Conservation (phyloP, 1,140 invertebrate species). For the Atta texana region DNA sequence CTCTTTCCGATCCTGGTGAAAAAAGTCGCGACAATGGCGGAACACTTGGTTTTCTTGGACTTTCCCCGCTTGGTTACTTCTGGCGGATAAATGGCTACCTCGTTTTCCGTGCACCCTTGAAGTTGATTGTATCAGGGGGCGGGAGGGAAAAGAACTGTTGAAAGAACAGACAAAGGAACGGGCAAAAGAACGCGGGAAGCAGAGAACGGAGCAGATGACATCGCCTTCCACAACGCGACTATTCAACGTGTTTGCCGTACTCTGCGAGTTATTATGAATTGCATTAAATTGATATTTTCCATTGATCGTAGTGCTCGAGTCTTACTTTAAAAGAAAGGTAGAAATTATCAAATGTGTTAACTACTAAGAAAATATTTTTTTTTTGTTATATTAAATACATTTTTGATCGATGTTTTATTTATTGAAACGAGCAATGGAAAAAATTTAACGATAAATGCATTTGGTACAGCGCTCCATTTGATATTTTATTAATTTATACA, state of each 20-base stretch:
- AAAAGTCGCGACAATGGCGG: constrained; percentile 71
- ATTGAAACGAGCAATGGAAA: neutral
- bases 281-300: constrained; percentile 41
- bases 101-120: constrained; percentile 73
- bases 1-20: constrained; percentile 29
- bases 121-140: constrained; percentile 73
- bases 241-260: constrained; percentile 46
- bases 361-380: constrained; percentile 15
- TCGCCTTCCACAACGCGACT: constrained; percentile 55
- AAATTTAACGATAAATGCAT: neutral
- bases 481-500: constrained; percentile 7
- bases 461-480: neutral
- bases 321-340: neutral
- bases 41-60: constrained; percentile 74
- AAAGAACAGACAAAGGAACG: constrained; percentile 59
- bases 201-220: constrained; percentile 52
- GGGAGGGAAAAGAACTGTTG: constrained; percentile 61
- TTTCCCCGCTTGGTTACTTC: constrained; percentile 74
- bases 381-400: constrained; percentile 6
- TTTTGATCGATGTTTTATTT: neutral
- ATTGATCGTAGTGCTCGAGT: constrained; percentile 13
- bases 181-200: constrained; percentile 67
- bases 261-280: constrained; percentile 52
- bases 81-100: constrained; percentile 76
- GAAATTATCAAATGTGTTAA: constrained; percentile 18